Evolutionary conservation across 2,888 invertebrate genomes (phyloP).

Genomic region (Limnephilus marmoratus): DNA sequence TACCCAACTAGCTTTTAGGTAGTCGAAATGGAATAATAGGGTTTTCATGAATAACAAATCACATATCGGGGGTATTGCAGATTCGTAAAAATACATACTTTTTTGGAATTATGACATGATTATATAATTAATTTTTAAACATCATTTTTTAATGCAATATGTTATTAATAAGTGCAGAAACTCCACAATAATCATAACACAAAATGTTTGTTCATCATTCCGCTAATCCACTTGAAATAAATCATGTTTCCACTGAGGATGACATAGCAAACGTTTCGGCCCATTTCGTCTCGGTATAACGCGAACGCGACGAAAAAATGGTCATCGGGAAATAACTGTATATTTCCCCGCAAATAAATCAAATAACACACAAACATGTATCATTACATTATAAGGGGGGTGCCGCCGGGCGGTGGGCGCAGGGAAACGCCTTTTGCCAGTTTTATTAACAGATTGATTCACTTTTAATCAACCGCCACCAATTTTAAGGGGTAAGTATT

Average conservation of each 20-base stretch:
- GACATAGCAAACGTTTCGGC: not conserved
- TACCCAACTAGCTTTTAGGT: too few species aligned
- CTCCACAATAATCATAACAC: not conserved
- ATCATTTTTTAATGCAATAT: not conserved
- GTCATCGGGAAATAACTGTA: conserved; percentile 17
- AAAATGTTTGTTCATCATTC: not conserved
- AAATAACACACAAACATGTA: conserved; percentile 26
- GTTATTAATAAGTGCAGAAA: not conserved
- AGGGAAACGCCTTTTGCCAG: not conserved
- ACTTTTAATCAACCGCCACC: not conserved
- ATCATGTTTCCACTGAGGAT: conserved; percentile 32
- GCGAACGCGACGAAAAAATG: conserved; percentile 18
- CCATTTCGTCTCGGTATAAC: conserved; percentile 33
- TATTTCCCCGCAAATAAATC: conserved; percentile 39
- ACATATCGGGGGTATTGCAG: too few species aligned
- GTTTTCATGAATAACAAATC: too few species aligned
- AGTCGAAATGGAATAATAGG: too few species aligned
- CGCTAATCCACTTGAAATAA: not conserved
- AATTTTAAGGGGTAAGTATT: not conserved
- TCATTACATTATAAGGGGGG: conserved; percentile 19
- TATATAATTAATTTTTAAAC: too few species aligned
- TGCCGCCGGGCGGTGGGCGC: not conserved
- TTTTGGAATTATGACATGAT: too few species aligned
- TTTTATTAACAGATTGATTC: not conserved
- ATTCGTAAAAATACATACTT: too few species aligned